Conservation (phyloP, 2,113 vertebrate genomes). For the Vidua macroura region DNA sequence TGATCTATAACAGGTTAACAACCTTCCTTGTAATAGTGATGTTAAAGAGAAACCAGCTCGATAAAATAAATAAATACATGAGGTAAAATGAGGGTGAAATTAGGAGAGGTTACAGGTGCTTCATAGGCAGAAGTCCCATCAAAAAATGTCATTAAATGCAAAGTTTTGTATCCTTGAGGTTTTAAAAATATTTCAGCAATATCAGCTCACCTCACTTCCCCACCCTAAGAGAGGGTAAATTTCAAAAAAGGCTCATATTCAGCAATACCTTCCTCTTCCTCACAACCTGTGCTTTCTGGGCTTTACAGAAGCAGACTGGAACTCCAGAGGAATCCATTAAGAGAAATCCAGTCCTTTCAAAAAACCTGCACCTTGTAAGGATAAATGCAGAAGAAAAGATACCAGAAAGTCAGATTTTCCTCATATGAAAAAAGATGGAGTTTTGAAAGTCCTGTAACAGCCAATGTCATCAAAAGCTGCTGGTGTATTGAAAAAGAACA, state of each 20-base stretch:
- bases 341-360: neutral
- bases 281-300: neutral
- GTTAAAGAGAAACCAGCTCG: neutral
- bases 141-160: neutral
- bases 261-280: neutral
- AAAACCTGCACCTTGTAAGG: neutral
- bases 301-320: neutral
- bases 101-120: neutral
- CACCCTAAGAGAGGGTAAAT: neutral
- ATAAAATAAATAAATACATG: neutral
- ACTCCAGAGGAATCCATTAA: neutral
- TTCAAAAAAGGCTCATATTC: neutral
- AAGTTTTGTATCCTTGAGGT: neutral
- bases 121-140: neutral
- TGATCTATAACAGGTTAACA: neutral
- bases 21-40: neutral
- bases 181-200: neutral
- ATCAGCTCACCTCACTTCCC: neutral
- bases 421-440: neutral
- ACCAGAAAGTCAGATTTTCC: neutral
- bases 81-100: neutral
- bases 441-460: neutral
- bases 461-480: constrained; percentile 5
- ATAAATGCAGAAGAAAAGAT: neutral
- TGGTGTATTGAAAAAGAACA: neutral